Evolutionary conservation across 2,888 invertebrate species (phyloP).

Genomic region (Nephrotoma flavescens): DNA sequence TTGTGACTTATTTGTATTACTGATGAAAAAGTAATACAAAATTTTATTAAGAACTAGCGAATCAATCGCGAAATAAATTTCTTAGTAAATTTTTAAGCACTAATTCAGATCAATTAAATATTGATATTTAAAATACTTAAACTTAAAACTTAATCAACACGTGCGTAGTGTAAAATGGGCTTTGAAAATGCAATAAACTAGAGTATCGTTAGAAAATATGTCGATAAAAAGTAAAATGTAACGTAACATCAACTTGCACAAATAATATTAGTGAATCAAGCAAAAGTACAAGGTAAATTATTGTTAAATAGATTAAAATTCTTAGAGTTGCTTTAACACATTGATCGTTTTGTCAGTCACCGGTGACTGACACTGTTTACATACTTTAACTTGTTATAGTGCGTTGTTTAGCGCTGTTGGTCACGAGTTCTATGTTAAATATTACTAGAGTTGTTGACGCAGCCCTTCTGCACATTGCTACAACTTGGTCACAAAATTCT

Average conservation of each 20-base stretch:
- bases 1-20: background rate
- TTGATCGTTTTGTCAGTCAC: too few relatives aligned
- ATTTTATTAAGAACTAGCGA: background rate
- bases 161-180: background rate
- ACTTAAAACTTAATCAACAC: background rate
- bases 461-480: too few relatives aligned
- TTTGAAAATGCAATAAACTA: background rate
- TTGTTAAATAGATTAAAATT: background rate
- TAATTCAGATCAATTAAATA: background rate
- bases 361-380: too few relatives aligned
- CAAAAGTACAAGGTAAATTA: background rate
- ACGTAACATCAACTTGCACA: background rate
- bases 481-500: too few relatives aligned
- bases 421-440: too few relatives aligned
- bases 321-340: too few relatives aligned
- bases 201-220: background rate
- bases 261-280: background rate
- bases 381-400: too few relatives aligned
- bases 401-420: too few relatives aligned
- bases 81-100: background rate
- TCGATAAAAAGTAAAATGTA: background rate
- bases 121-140: background rate
- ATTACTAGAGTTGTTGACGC: too few relatives aligned
- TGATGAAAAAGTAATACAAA: background rate
- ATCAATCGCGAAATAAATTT: background rate